phyloP scores from a whole-genome alignment of 2,113 vertebrate species.

The Miniopterus natalensis region DNA sequence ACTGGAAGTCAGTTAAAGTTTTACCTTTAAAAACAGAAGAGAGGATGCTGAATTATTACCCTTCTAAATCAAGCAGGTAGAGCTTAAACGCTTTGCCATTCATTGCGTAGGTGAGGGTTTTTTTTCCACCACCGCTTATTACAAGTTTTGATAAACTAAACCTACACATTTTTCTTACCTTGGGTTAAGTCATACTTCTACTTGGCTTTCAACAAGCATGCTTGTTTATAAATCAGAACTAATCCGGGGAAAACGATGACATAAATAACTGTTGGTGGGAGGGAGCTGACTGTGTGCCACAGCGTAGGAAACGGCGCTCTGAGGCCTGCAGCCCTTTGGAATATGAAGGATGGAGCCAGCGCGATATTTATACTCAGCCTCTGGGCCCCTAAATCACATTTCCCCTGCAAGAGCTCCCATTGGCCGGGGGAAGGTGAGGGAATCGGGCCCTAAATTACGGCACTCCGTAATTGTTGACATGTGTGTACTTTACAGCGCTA shows the following conservation, averaged over 20 bases:
- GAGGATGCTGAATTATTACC: constrained; percentile 61
- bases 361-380: constrained; percentile 45
- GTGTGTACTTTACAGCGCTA: constrained; percentile 82
- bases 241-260: constrained; percentile 72
- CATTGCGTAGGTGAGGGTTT: neutral
- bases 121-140: constrained; percentile 46
- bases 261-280: constrained; percentile 67
- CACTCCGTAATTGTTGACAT: constrained; percentile 83
- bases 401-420: constrained; percentile 55
- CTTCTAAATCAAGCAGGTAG: constrained; percentile 71
- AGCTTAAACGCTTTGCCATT: constrained; percentile 5
- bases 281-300: neutral
- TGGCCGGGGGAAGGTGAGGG: constrained; percentile 73
- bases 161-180: constrained; percentile 65
- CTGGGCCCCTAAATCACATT: constrained; percentile 66
- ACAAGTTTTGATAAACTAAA: constrained; percentile 70
- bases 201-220: constrained; percentile 76
- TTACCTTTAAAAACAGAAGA: constrained; percentile 53
- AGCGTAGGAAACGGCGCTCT: constrained; percentile 57
- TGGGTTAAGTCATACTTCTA: constrained; percentile 71
- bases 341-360: constrained; percentile 56
- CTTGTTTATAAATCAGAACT: constrained; percentile 80
- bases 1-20: constrained; percentile 8
- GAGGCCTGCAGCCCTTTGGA: constrained; percentile 48
- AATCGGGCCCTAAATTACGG: constrained; percentile 78